Percentiles rank a stretch among this genome's conserved stretches.
These are phyloP conservation scores for Atta cephalotes DNA, from an alignment of 1,140 invertebrate species.

Conservation along the genomic window DNA sequence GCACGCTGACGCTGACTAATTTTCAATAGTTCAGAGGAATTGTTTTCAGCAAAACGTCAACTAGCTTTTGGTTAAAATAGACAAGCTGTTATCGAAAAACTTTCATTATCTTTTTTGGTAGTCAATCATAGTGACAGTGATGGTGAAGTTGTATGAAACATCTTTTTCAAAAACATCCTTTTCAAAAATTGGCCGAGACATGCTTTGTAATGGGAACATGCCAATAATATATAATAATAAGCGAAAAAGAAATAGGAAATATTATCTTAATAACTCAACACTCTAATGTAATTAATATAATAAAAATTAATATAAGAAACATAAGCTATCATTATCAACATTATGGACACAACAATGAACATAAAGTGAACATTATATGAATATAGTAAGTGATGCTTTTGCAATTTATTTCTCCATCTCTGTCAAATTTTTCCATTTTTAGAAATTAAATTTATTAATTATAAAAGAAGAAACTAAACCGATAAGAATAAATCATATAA, in stretches of 20 bases:
- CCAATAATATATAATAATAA: neutral
- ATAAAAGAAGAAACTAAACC: too few species aligned
- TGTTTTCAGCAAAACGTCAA: slow-evolving; percentile 62
- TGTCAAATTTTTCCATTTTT: neutral
- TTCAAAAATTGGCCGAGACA: neutral
- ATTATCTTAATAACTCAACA: neutral
- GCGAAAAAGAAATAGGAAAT: neutral
- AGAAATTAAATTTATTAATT: neutral
- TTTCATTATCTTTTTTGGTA: neutral
- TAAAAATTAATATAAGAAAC: neutral
- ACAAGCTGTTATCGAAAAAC: slow-evolving; percentile 2
- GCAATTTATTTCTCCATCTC: neutral
- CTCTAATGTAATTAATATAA: neutral
- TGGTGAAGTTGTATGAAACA: neutral
- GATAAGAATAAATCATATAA: too few species aligned
- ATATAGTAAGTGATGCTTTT: too few species aligned
- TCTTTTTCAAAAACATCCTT: slow-evolving; percentile 16
- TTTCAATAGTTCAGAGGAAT: slow-evolving; percentile 71
- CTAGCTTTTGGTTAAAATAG: slow-evolving; percentile 42
- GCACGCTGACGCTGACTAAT: slow-evolving; percentile 79
- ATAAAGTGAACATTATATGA: neutral
- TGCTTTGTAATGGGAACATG: neutral
- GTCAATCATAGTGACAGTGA: neutral
- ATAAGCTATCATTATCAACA: neutral
- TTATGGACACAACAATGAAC: neutral